Evolutionary conservation across 2,888 invertebrate genomes (phyloP).

Genomic region (Pemphredon lugubris): DNA sequence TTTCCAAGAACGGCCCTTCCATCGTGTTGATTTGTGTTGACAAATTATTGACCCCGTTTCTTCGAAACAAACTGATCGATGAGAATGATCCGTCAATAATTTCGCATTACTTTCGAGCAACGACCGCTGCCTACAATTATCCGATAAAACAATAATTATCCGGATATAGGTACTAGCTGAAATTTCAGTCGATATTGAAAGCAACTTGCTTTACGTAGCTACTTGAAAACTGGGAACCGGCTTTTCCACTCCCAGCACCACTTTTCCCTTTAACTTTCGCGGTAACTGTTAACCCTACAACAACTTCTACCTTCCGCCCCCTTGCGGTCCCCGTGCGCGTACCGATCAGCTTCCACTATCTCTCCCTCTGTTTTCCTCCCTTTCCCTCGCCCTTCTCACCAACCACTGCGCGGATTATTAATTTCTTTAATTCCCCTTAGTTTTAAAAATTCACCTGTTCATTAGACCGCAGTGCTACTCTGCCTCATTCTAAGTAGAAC

Average conservation of each 20-base stretch:
- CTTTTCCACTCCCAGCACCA: slow-evolving; percentile 39
- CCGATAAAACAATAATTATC: slow-evolving; percentile 72
- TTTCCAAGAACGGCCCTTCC: no score
- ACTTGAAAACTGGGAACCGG: slow-evolving; percentile 40
- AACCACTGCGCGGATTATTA: slow-evolving; percentile 60
- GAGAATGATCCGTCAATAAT: no score
- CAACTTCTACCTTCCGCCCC: slow-evolving; percentile 30
- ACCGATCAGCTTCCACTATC: background rate
- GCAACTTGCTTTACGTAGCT: slow-evolving; percentile 50
- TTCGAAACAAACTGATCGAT: no score
- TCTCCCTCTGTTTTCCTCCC: background rate
- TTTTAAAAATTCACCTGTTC: slow-evolving; percentile 52
- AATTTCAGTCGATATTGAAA: slow-evolving; percentile 40
- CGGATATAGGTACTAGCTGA: slow-evolving; percentile 53
- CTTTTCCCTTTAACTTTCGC: slow-evolving; percentile 38
- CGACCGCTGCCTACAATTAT: no score
- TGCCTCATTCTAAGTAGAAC: slow-evolving; percentile 11
- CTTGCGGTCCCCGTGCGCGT: slow-evolving; percentile 18
- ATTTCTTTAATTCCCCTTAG: slow-evolving; percentile 67
- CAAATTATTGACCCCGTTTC: slow-evolving; percentile 50
- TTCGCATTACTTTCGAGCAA: no score
- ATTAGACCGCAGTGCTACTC: slow-evolving; percentile 29
- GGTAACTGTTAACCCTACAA: slow-evolving; percentile 40
- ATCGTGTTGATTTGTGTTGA: no score
- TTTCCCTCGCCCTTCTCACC: slow-evolving; percentile 10